phyloP scores from a whole-genome alignment of 1,140 invertebrate genomes.

The Ylistrum balloti region DNA sequence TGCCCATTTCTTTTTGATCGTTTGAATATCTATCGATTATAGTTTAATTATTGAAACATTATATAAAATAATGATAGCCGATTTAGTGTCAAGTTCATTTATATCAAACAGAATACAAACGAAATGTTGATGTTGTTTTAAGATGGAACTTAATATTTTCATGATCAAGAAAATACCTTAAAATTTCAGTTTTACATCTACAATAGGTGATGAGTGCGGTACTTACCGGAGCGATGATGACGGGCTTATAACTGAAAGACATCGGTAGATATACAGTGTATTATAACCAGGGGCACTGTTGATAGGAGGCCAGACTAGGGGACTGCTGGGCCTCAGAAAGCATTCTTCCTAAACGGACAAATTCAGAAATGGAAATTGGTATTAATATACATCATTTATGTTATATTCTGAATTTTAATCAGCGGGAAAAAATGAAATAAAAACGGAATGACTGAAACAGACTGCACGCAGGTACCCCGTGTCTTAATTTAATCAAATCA shows the following conservation, averaged over 20 bases:
- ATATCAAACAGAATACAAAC: too few species aligned
- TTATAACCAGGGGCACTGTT: constrained; percentile 5
- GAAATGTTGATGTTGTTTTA: too few species aligned
- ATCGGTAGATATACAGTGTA: not conserved
- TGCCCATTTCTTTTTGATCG: too few species aligned
- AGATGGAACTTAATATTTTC: too few species aligned
- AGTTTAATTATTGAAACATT: too few species aligned
- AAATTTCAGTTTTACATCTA: too few species aligned
- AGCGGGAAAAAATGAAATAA: not conserved
- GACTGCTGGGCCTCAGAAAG: not conserved
- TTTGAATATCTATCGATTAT: too few species aligned
- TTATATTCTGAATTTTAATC: too few species aligned
- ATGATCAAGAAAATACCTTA: too few species aligned
- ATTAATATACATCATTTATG: too few species aligned
- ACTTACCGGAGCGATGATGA: not conserved
- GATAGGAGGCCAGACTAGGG: not conserved
- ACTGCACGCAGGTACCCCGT: not conserved
- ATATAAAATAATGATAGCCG: too few species aligned
- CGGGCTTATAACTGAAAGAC: not conserved
- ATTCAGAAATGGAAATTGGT: not conserved
- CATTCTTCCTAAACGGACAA: not conserved
- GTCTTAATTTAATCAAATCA: not conserved
- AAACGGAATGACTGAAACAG: not conserved
- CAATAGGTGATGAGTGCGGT: not conserved
- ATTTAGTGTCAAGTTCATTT: too few species aligned